These are phyloP conservation scores for Stictocephala bisonia DNA, from an alignment of 2,888 invertebrate species.

Conservation along the genomic window DNA sequence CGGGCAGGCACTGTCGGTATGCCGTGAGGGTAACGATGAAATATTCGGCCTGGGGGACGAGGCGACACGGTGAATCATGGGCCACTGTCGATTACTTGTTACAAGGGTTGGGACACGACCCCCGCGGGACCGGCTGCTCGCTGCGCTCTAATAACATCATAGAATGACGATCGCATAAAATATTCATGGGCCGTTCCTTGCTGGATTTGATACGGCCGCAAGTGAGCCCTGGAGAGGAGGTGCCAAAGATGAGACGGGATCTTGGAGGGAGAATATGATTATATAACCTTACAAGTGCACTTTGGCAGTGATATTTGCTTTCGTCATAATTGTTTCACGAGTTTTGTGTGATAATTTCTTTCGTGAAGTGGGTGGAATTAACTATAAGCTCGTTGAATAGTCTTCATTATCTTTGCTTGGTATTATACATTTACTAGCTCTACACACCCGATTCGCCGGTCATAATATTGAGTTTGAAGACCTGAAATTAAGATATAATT, in stretches of 20 bases:
- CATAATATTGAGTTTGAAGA: too few relatives aligned
- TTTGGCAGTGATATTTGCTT: too few relatives aligned
- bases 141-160: slow-evolving; percentile 51
- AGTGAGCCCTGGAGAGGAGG: slow-evolving; percentile 30
- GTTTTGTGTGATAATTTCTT: too few relatives aligned
- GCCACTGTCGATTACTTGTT: slow-evolving; percentile 50
- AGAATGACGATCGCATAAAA: slow-evolving; percentile 53
- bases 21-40: slow-evolving; percentile 66
- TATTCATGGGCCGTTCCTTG: slow-evolving; percentile 51
- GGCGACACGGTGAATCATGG: slow-evolving; percentile 65
- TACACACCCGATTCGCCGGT: too few relatives aligned
- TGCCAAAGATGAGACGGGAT: background rate
- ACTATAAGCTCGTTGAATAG: too few relatives aligned
- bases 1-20: slow-evolving; percentile 38
- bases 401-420: too few relatives aligned
- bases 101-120: slow-evolving; percentile 46
- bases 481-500: too few relatives aligned
- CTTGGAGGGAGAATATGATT: too few relatives aligned
- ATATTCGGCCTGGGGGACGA: slow-evolving; percentile 66
- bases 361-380: too few relatives aligned
- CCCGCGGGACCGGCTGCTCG: slow-evolving; percentile 41
- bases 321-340: too few relatives aligned
- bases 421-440: too few relatives aligned
- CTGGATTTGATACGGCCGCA: slow-evolving; percentile 41
- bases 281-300: too few relatives aligned